Percentiles rank a stretch among this genome's conserved stretches.
Evolutionary conservation across 2,113 vertebrate genomes (phyloP).

Genomic region (Hippocampus abdominalis): DNA sequence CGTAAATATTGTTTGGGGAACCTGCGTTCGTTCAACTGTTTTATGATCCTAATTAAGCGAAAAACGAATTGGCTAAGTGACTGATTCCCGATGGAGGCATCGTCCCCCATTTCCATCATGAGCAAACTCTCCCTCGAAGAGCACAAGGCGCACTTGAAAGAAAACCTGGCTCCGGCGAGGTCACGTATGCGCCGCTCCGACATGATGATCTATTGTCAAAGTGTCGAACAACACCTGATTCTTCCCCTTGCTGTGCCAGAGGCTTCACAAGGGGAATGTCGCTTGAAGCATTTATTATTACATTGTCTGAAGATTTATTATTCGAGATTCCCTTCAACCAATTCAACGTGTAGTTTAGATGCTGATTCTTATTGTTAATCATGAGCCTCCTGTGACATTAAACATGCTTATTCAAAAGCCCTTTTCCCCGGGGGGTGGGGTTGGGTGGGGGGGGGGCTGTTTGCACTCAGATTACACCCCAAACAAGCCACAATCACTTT

Average conservation of each 20-base stretch:
- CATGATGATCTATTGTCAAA: neutral
- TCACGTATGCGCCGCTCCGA: neutral
- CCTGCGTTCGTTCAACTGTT: too few relatives aligned
- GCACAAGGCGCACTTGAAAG: neutral
- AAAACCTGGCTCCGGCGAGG: neutral
- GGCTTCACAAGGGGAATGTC: constrained; percentile 6
- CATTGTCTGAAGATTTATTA: neutral
- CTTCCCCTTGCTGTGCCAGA: constrained; percentile 3
- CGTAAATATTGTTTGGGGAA: too few relatives aligned
- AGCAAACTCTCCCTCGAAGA: too few relatives aligned
- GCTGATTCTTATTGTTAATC: neutral
- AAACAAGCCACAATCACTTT: constrained; percentile 48
- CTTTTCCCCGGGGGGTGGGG: neutral
- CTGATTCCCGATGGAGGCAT: too few relatives aligned
- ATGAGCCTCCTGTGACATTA: constrained; percentile 13
- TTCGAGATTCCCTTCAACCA: neutral
- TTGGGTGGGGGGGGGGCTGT: constrained; percentile 8
- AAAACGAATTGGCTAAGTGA: too few relatives aligned
- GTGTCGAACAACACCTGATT: constrained; percentile 13
- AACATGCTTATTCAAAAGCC: constrained; percentile 36
- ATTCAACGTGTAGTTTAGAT: neutral
- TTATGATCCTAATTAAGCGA: too few relatives aligned
- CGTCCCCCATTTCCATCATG: neutral
- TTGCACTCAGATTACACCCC: constrained; percentile 42
- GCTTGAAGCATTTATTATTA: neutral